These are phyloP conservation scores for Engystomops pustulosus DNA, from an alignment of 2,113 vertebrate genomes.

Conservation along the genomic window DNA sequence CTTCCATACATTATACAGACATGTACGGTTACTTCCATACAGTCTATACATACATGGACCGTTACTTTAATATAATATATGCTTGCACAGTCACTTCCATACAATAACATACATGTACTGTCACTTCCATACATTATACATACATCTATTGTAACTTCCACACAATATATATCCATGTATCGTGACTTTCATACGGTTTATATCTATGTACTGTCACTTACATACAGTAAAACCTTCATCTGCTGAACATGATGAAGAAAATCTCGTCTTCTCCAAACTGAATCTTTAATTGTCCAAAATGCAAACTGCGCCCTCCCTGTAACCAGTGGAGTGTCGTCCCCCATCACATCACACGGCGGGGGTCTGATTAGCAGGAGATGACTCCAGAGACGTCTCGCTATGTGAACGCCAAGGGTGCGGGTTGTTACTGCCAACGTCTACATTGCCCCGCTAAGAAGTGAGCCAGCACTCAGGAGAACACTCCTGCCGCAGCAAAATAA, in stretches of 20 bases:
- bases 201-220: neutral
- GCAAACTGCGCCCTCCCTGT: neutral
- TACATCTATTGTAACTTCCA: too few relatives aligned
- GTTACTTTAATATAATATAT: too few relatives aligned
- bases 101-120: too few relatives aligned
- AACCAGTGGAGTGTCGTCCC: too few relatives aligned
- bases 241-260: neutral
- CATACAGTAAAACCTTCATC: neutral
- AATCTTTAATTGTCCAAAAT: conserved; percentile 5
- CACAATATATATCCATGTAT: too few relatives aligned
- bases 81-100: too few relatives aligned
- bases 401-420: neutral
- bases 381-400: neutral
- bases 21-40: too few relatives aligned
- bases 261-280: neutral
- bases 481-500: neutral
- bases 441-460: neutral
- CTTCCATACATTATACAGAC: too few relatives aligned
- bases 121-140: too few relatives aligned
- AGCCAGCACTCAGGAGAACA: neutral
- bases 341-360: neutral
- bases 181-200: too few relatives aligned
- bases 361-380: neutral
- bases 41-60: too few relatives aligned
- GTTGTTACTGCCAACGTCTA: neutral